Base-by-base conservation (phyloP, 2,797 vertebrate genomes). In the Oreochromis grahami region DNA sequence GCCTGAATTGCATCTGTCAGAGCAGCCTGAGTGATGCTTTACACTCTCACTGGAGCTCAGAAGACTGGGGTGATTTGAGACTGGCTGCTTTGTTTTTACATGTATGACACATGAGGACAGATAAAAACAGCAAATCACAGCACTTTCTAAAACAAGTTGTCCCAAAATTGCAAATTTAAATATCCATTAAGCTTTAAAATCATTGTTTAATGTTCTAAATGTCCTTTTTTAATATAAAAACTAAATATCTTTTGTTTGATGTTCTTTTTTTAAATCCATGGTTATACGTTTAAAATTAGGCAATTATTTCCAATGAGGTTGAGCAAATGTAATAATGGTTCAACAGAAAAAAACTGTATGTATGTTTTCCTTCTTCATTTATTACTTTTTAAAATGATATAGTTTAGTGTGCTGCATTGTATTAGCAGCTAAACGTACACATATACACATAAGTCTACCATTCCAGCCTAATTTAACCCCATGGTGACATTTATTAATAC, bases 1-100 rank as follows among this genome's bases (percentile, higher is more conserved):
- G 50, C 82, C 90, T 84, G 29, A 88, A 93, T 93, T 90, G 89
- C 89, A 94, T 53, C 90, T 92, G 93, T 87, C 94, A 94, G 17
- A 70, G 38, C 74, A 17, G 50, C 79, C 50, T 92, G 92, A 95
- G 91, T 94, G 79, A 94, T 91, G 87, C 29, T 72, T 81, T 65
- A 56, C 56, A 34, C 34, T 63, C 72, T 58, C 65, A 55, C 43
- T 13, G 14, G 17, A 81, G 76, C 82, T 38, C 65, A 80, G 43
- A 85, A 79, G 34, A 76, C 81, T 45, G 34, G 7, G 11, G 45
- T 3, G 32, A 52, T 14, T 45, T 41, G n/a, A 74, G 78, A 89
- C 81, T 78, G 56, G 45, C 45, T 48, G 32, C 52, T 77, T 85
- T 85, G 50, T 83, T 48, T 24, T 76, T 80, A 17, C 65, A 52